Percentiles rank a stretch among this genome's conserved stretches.
phyloP scores from a whole-genome alignment of 1,140 invertebrate species.

The Xylocopa sonorina region DNA sequence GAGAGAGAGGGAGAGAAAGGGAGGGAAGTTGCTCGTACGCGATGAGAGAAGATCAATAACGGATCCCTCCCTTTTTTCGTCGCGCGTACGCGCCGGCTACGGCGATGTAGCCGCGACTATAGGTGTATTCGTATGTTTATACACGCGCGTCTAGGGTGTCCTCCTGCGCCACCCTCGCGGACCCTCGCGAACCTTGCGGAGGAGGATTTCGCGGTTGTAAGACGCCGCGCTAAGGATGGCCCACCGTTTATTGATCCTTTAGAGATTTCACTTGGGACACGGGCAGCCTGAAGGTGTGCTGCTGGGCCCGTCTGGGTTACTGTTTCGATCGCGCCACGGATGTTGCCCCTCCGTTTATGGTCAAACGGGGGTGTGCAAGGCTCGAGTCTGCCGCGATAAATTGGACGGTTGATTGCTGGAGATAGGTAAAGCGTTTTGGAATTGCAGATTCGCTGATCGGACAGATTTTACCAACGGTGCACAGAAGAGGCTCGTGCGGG shows the following conservation, averaged over 20 bases:
- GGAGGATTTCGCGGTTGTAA: constrained; percentile 50
- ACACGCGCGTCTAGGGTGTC: constrained; percentile 30
- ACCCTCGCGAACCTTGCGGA: not conserved
- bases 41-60: constrained; percentile 64
- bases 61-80: constrained; percentile 56
- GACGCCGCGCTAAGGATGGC: constrained; percentile 17
- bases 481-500: too few relatives aligned
- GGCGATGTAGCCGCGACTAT: constrained; percentile 44
- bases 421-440: not conserved
- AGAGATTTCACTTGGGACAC: not conserved
- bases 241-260: constrained; percentile 44
- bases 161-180: not conserved
- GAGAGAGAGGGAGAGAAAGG: constrained; percentile 22
- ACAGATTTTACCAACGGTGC: too few relatives aligned
- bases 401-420: not conserved
- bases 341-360: not conserved
- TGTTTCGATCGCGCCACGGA: not conserved
- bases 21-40: constrained; percentile 37
- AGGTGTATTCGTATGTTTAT: constrained; percentile 54
- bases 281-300: not conserved
- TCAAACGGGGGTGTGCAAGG: not conserved
- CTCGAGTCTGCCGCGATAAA: not conserved
- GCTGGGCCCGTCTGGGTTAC: not conserved
- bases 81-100: constrained; percentile 34
- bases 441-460: not conserved